Base-by-base conservation (phyloP, 64 coral and sea anemone genomes). In the Anthopleura sola region DNA sequence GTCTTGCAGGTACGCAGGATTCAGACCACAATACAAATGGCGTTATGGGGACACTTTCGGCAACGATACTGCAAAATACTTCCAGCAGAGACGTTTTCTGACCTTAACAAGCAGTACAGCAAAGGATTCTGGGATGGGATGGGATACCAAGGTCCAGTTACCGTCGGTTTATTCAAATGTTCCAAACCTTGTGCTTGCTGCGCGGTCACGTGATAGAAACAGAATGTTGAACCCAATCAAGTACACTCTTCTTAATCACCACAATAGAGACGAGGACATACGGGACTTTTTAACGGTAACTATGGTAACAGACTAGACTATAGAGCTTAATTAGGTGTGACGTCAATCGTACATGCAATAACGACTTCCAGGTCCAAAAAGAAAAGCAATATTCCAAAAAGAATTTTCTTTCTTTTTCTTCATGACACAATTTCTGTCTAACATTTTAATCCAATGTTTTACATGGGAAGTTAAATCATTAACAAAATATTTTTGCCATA, bases 21-120 rank as follows among this genome's bases (percentile, higher is more conserved):
- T 89, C 68, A 88, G 87, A 29, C 90, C 94, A 23, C 91, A 84
- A 56, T 82, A 68, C 15, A 89, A 92, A 81, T 77, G 86, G 55
- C 83, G 84, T 31, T 92, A 95, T 17, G 94, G 94, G 15, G 90
- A 89, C 60, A 95, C 94, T 7, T 92, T 92, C 16, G 94, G 94
- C 31, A 75, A 88, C 44, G 87, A 89, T 6, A 95, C 94, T 19
- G 90, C 90, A 1, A 92, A 92, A 78, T 95, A 82, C 71, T 92
- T 92, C 49, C 94, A 95, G 57, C 89, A 85, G 49, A 85, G 55
- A 49, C 28, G 94, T 47, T 79, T 37, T 55, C 50, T 83, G 13
- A 80, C 86, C 24, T 40, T 95, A 31, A 60, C 85, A 29, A 78
- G 57, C 0, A 89, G 86, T 49, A 38, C 78, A 33, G 26, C 78